Evolutionary conservation across 2,113 vertebrate species (phyloP).

Genomic region (Plecotus auritus): DNA sequence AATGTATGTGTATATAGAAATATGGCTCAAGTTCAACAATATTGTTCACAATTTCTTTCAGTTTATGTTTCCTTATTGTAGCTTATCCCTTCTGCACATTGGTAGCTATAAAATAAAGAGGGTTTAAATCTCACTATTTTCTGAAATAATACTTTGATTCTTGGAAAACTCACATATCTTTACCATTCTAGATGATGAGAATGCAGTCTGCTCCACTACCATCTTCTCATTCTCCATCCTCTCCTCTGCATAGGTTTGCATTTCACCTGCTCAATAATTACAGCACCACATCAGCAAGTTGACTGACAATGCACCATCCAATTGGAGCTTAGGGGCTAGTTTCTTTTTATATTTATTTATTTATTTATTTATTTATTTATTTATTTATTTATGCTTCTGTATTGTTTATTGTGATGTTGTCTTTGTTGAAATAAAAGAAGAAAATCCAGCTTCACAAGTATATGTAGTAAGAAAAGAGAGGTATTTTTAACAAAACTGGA

Average conservation of each 20-base stretch:
- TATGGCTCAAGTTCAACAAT: not conserved
- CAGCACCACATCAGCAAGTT: not conserved
- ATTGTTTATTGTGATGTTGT: not conserved
- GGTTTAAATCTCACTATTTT: not conserved
- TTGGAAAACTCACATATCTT: not conserved
- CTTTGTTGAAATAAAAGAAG: not conserved
- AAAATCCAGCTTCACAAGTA: not conserved
- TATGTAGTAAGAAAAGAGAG: not conserved
- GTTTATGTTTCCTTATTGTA: not conserved
- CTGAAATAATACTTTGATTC: not conserved
- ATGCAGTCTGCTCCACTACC: not conserved
- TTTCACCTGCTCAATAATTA: not conserved
- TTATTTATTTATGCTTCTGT: no score
- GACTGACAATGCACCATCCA: no score
- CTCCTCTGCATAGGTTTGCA: not conserved
- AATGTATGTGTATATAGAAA: not conserved
- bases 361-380: no score
- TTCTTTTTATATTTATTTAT: no score
- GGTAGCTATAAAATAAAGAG: not conserved
- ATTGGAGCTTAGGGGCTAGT: not conserved
- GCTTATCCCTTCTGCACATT: fast-evolving
- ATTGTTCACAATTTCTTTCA: not conserved
- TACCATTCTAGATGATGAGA: no score
- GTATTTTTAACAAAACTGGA: not conserved
- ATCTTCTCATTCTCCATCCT: not conserved